Percentiles rank a stretch among this genome's conserved stretches.
Evolutionary conservation across 2,113 vertebrate genomes (phyloP).

Genomic region (Sporophila hypoxantha): DNA sequence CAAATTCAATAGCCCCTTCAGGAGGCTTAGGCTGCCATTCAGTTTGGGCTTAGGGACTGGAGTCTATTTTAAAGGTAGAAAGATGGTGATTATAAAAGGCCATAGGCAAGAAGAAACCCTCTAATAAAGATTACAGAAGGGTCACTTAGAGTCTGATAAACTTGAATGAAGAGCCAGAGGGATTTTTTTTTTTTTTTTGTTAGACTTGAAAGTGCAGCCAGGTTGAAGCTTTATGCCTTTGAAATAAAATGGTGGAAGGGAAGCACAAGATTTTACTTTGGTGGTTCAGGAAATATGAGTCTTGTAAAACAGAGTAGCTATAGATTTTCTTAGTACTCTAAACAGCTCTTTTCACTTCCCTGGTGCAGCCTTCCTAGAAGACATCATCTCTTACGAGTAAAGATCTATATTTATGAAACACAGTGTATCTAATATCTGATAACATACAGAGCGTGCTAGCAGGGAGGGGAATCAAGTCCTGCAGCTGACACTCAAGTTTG

Average conservation of each 20-base stretch:
- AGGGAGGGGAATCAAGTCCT: neutral
- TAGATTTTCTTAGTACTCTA: neutral
- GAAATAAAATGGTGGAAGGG: neutral
- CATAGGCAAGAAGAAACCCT: neutral
- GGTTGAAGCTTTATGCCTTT: neutral
- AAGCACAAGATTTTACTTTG: neutral
- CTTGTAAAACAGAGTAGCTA: neutral
- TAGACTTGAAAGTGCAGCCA: neutral
- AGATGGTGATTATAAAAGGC: neutral
- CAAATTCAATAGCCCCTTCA: neutral
- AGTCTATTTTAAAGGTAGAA: neutral
- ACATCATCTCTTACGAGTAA: neutral
- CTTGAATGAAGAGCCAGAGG: neutral
- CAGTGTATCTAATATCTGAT: neutral
- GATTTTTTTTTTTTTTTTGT: neutral
- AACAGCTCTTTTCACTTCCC: neutral
- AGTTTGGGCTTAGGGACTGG: neutral
- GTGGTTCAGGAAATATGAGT: neutral
- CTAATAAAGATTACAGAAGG: neutral
- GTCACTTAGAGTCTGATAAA: neutral
- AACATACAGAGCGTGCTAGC: rapidly evolving
- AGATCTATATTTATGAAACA: neutral
- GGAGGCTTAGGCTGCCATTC: neutral
- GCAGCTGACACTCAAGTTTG: neutral
- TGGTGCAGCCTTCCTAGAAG: neutral